Evolutionary conservation across 2,113 vertebrate genomes (phyloP).

Genomic region (Caranx ignobilis): DNA sequence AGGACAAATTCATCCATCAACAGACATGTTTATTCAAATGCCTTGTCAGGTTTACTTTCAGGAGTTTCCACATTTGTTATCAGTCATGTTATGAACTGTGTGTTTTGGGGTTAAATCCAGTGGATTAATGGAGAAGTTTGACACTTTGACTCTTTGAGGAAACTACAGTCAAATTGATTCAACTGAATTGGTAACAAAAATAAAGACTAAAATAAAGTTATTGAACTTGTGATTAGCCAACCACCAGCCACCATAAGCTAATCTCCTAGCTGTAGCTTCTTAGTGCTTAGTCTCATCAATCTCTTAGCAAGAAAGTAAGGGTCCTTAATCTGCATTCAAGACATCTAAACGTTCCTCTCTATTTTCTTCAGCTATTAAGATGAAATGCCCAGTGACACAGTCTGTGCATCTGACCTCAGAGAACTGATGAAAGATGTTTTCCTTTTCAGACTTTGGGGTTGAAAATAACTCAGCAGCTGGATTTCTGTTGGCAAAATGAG

Average conservation of each 20-base stretch:
- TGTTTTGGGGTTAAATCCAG: background rate
- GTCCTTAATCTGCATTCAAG: background rate
- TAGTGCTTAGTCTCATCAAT: background rate
- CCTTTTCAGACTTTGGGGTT: background rate
- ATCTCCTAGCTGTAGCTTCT: background rate
- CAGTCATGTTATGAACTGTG: background rate
- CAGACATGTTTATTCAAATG: background rate
- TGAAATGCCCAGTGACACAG: background rate
- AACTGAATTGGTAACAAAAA: background rate
- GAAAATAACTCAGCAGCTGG: conserved; percentile 9
- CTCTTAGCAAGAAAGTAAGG: background rate
- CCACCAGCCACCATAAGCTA: background rate
- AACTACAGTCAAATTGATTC: too few species aligned
- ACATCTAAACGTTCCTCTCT: background rate
- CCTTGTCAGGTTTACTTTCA: background rate
- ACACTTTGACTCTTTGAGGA: too few species aligned
- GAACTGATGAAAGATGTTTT: background rate
- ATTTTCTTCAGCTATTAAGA: background rate
- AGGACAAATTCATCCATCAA: background rate
- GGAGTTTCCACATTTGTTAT: background rate
- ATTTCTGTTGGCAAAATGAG: conserved; percentile 9
- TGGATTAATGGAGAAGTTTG: too few species aligned
- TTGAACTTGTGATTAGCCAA: background rate
- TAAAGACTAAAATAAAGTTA: background rate
- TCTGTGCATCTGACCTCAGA: background rate